Evolutionary conservation across 64 coral and sea anemone species (phyloP).

Genomic region (Exaiptasia diaphana): DNA sequence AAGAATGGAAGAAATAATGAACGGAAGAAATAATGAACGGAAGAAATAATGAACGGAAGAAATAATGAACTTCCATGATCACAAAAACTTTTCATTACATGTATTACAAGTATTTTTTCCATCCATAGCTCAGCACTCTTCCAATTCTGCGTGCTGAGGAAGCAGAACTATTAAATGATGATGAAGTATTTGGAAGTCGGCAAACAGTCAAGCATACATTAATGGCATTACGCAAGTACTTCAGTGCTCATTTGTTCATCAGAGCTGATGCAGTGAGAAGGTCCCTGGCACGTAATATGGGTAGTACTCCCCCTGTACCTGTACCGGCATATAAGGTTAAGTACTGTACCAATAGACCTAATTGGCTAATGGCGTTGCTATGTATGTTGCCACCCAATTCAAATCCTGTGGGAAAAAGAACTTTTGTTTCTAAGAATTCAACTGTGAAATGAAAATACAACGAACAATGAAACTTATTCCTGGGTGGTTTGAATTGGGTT

Average conservation of each 20-base stretch:
- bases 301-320: conserved; percentile 57
- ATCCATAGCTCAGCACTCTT: conserved; percentile 73
- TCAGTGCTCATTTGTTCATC: conserved; percentile 82
- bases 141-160: conserved; percentile 83
- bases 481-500: too few species aligned
- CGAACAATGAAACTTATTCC: too few species aligned
- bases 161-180: conserved; percentile 83
- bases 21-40: too few species aligned
- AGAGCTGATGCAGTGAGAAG: conserved; percentile 74
- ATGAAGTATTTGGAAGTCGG: conserved; percentile 85
- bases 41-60: too few species aligned
- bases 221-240: conserved; percentile 81
- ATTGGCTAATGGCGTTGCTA: too few species aligned
- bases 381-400: too few species aligned
- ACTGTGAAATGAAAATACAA: too few species aligned
- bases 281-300: conserved; percentile 54
- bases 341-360: not conserved
- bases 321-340: conserved; percentile 88
- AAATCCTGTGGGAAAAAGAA: too few species aligned
- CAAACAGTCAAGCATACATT: conserved; percentile 90
- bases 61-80: too few species aligned
- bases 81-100: too few species aligned
- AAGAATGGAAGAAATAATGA: too few species aligned
- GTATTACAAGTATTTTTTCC: not conserved
- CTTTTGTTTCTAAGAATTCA: too few species aligned